Evolutionary conservation across 2,113 vertebrate species (phyloP), one percentile per base, ranked within the genome.

Genomic region (Xenus cinereus): DNA sequence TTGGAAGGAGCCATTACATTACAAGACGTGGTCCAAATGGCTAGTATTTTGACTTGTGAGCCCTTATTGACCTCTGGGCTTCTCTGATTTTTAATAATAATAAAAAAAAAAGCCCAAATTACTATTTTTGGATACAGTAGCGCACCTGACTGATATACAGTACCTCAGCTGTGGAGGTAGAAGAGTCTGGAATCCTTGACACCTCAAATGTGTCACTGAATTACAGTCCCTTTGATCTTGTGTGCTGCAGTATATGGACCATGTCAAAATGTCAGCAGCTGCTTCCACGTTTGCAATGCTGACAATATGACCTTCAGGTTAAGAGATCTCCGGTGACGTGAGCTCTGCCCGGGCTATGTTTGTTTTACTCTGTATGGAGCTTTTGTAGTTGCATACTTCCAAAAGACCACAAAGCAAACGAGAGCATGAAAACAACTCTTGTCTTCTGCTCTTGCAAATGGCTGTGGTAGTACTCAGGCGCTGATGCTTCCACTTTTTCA

Each of bases 301-400:
- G 93, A 67, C 67, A 83, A 7, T 46, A 30, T 83, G 95, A 93
- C 92, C 95, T 93, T 94, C 85, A 88, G 92, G 71, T 90, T 91
- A 68, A 73, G 82, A 90, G 69, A 30, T 48, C 24, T 66, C 22
- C 2, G 2, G 53, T 83, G 83, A 79, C 1, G 0, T 57, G 67
- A 90, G 54, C 71, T 94, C 50, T 48, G 16, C 51, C 33, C 8
- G 5, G 16, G 17, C 32, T 41, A 7, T 87, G 48, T 89, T 89
- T 89, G 30, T 32, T 83, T 85, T 91, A 62, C 41, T 72, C 19
- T 83, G 23, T 68, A 23, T 75, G 84, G 39, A 66, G 45, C 78
- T 93, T 82, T 57, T 94, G 53, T 89, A 60, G 53, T 57, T 91
- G 9, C 1, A 0, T 77, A 13, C 53, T 78, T 84, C 33, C 18